phyloP scores from a whole-genome alignment of 2,113 vertebrate genomes.

The Albula goreensis region DNA sequence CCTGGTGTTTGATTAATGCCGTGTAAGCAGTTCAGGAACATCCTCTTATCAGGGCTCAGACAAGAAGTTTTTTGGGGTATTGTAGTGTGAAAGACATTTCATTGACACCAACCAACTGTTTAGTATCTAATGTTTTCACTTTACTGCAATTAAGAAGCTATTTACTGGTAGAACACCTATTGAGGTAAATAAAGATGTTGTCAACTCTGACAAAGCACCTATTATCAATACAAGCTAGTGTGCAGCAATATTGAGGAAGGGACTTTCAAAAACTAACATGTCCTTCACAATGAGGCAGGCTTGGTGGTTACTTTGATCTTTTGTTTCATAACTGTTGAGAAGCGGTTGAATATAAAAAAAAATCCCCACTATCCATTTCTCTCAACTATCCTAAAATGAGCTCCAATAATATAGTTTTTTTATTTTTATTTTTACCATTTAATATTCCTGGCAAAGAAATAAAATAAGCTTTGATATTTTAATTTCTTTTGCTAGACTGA shows the following conservation, averaged over 20 bases:
- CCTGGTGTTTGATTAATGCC: conserved; percentile 99
- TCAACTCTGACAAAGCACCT: conserved; percentile 65
- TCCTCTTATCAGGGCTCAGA: conserved; percentile 97
- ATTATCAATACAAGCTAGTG: conserved; percentile 46
- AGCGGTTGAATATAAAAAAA: no score
- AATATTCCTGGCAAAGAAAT: no score
- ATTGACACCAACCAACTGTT: conserved; percentile 76
- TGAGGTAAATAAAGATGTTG: conserved; percentile 74
- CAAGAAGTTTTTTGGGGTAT: conserved; percentile 91
- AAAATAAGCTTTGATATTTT: no score
- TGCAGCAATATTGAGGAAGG: conserved; percentile 35
- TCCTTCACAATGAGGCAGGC: not conserved
- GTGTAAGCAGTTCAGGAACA: conserved; percentile 89
- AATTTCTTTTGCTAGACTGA: no score
- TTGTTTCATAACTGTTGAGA: no score
- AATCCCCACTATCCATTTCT: no score
- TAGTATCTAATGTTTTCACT: conserved; percentile 75
- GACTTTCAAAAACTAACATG: conserved; percentile 40
- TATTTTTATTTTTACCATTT: no score
- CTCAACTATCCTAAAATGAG: no score
- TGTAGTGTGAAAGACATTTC: conserved; percentile 86
- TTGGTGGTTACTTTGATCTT: not conserved
- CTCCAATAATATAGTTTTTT: no score
- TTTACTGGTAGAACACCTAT: conserved; percentile 68
- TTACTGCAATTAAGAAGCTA: conserved; percentile 76